A percentile compares a stretch with the other conserved stretches of the same genome.
These are phyloP conservation scores for Liodrosophila aerea DNA, from an alignment of 2,888 invertebrate genomes.

Conservation along the genomic window DNA sequence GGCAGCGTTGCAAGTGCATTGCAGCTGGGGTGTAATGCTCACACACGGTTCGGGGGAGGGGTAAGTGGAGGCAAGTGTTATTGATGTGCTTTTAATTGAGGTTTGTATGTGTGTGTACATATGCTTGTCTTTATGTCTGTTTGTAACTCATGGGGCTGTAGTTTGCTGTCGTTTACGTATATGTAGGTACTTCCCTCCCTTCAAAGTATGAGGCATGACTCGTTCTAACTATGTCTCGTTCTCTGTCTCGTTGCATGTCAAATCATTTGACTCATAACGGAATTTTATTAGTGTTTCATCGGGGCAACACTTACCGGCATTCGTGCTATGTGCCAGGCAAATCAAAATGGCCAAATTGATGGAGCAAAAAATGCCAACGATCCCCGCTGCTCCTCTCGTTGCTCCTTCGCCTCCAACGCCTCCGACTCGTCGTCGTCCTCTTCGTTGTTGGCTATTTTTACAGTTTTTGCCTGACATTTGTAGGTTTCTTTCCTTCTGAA, in stretches of 20 bases:
- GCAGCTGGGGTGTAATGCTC: too few species aligned
- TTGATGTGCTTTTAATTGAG: conserved; percentile 77
- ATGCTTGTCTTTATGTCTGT: conserved; percentile 9
- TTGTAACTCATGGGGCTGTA: conserved; percentile 8
- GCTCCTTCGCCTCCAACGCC: not conserved
- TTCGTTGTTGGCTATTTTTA: conserved; percentile 55
- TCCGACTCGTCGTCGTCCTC: conserved; percentile 48
- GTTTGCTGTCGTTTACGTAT: conserved; percentile 29
- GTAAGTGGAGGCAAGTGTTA: conserved; percentile 38
- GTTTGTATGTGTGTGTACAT: conserved; percentile 24
- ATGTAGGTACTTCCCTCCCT: conserved; percentile 6
- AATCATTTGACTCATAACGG: conserved; percentile 63
- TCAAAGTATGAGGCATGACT: conserved; percentile 10
- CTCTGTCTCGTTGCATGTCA: conserved; percentile 46
- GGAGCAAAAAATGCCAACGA: conserved; percentile 49
- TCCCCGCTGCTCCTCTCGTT: not conserved
- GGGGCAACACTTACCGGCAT: conserved; percentile 72
- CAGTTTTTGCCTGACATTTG: conserved; percentile 61
- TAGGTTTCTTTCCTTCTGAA: conserved; percentile 35
- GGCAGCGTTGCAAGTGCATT: conserved; percentile 25
- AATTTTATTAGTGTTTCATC: conserved; percentile 61
- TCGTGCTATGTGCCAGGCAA: conserved; percentile 68
- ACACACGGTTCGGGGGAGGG: too few species aligned
- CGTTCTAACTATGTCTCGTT: conserved; percentile 28
- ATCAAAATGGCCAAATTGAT: conserved; percentile 67